Evolutionary conservation across 2,888 invertebrate genomes (phyloP), one percentile per base, ranked within the genome.

Genomic region (Ormia ochracea): DNA sequence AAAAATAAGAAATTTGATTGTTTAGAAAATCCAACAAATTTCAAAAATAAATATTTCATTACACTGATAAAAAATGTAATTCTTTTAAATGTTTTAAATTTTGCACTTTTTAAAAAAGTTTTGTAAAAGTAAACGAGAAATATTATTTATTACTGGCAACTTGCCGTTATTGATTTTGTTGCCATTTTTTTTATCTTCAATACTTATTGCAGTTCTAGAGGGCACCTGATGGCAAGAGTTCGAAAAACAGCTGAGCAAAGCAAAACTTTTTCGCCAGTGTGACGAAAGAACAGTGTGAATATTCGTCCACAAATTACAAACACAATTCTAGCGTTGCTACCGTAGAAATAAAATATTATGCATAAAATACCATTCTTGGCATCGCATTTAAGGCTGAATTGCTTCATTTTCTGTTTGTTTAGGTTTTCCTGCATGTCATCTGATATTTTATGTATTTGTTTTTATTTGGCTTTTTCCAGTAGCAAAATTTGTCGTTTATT

Each of bases 401-500:
- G 21, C 65, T 73, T 61, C 21, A 10, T 48, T 23, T 59, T 33
- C 52, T 38, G 9, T 72, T 63, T 10, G 19, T 31, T 41, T 48
- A 23, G 10, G 9, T 12, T 45, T 10, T 43, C 14, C 17, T 63
- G n/a, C 19, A 43, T 31, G 9, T 5, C 33, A 43, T 31, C 21
- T 19, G 26, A 17, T 36, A 4, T 23, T 7, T 14, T 1, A 19
- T 50, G 14, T 36, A 31, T 23, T 41, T 41, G 61, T 52, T 58
- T 33, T 43, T 28, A n/a, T 50, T 56, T 52, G 21, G 7, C 26
- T 70, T 21, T 28, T 56, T 38, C 23, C 56, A 59, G 28, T 50
- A 41, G 54, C 41, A 66, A 78, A 72, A 56, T 68, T 61, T 73
- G 48, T 61, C 41, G 56, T 75, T 79, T 79, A 66, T 70, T 74